Evolutionary conservation across 2,113 vertebrate genomes (phyloP).

Genomic region (Gymnogyps californianus): DNA sequence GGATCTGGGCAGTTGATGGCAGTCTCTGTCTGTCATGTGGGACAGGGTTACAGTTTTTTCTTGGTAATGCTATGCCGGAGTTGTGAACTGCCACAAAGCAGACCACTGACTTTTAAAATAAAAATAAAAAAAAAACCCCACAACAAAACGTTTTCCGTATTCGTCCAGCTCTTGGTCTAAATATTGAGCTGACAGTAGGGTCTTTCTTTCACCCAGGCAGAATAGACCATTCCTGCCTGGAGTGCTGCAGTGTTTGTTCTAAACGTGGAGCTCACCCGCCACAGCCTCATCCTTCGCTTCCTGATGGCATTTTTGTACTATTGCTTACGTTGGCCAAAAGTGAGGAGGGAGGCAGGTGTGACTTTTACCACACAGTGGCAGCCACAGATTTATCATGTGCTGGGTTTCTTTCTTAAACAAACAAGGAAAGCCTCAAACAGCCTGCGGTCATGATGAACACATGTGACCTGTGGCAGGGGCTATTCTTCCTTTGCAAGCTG

Average conservation of each 20-base stretch:
- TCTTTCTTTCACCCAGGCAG: not conserved
- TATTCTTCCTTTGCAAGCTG: not conserved
- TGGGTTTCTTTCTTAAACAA: not conserved
- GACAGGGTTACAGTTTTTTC: not conserved
- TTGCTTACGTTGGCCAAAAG: not conserved
- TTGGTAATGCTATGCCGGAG: too few relatives aligned
- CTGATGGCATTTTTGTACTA: not conserved
- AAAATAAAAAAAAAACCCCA: too few relatives aligned
- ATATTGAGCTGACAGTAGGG: not conserved
- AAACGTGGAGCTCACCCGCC: not conserved
- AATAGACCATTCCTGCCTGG: not conserved
- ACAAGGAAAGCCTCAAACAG: not conserved
- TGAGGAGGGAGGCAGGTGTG: not conserved
- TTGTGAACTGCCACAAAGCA: not conserved
- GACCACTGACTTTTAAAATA: not conserved
- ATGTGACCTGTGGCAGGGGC: not conserved
- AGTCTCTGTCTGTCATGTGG: not conserved
- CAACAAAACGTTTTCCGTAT: not conserved
- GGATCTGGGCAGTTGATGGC: not conserved
- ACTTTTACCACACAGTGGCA: not conserved
- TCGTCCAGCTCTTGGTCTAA: not conserved
- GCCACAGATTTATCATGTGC: not conserved
- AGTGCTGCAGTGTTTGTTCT: not conserved
- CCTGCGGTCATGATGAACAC: not conserved
- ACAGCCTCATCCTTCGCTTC: not conserved